Percentiles rank a stretch among this genome's conserved stretches.
phyloP scores from a whole-genome alignment of 1,140 invertebrate species.

The Nylanderia fulva region DNA sequence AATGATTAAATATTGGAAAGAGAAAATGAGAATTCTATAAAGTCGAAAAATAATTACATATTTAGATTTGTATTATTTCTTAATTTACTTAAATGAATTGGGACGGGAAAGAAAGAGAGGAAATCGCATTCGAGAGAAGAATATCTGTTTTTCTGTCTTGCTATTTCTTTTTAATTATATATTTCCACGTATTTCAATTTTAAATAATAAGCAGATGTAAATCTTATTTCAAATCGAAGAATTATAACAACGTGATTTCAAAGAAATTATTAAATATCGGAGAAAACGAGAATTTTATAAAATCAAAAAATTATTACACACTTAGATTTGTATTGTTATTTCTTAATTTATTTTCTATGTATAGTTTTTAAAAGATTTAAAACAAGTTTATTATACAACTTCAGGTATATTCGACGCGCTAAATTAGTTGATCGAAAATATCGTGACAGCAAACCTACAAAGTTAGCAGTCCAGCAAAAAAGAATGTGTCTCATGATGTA shows the following conservation, averaged over 20 bases:
- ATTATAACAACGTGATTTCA: neutral
- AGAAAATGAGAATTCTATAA: neutral
- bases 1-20: neutral
- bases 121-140: too few species aligned
- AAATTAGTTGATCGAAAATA: constrained; percentile 47
- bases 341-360: neutral
- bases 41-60: neutral
- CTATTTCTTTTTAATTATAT: neutral
- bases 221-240: neutral
- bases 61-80: neutral
- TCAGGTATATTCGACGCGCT: constrained; percentile 25
- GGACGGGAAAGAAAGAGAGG: too few species aligned
- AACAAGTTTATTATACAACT: too few species aligned
- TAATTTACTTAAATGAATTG: neutral
- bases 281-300: neutral
- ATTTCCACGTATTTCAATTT: too few species aligned
- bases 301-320: neutral
- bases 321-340: neutral
- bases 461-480: constrained; percentile 4
- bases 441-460: constrained; percentile 13
- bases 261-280: neutral
- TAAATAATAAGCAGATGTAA: too few species aligned
- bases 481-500: constrained; percentile 15
- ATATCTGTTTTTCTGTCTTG: neutral
- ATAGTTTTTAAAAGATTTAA: neutral